Percentiles rank a stretch among this genome's conserved stretches.
Conservation (phyloP, 1,140 invertebrate species). For the Platyscapa corneri region DNA sequence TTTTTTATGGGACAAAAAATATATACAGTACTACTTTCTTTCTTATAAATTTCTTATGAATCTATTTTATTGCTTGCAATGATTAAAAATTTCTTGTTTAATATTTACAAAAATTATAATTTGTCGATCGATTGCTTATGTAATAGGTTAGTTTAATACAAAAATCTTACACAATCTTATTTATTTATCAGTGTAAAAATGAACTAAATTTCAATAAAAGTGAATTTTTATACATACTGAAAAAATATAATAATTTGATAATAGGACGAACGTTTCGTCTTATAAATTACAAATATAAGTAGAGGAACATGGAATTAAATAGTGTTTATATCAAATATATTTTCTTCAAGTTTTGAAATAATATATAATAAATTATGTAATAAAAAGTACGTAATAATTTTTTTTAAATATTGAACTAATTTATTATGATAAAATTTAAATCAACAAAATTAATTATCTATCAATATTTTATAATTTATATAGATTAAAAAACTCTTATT, state of each 20-base stretch:
- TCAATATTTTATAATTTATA: background rate
- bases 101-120: slow-evolving; percentile 16
- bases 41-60: slow-evolving; percentile 10
- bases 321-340: background rate
- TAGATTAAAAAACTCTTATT: too few species aligned
- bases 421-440: background rate
- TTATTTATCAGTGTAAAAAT: background rate
- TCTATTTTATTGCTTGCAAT: slow-evolving; percentile 7
- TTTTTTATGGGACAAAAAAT: slow-evolving; percentile 2
- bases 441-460: background rate
- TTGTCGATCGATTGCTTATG: slow-evolving; percentile 2
- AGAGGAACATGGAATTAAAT: background rate
- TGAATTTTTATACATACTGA: background rate
- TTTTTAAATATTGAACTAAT: background rate
- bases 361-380: background rate
- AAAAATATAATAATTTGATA: background rate
- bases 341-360: background rate
- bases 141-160: background rate
- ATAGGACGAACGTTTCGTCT: background rate
- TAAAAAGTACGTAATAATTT: background rate
- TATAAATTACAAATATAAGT: background rate
- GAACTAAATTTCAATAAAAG: background rate
- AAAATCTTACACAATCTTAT: background rate
- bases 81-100: background rate
- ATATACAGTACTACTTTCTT: background rate